Percentiles rank a stretch among this genome's conserved stretches.
Evolutionary conservation across 2,113 vertebrate genomes (phyloP).

Genomic region (Pituophis catenifer): DNA sequence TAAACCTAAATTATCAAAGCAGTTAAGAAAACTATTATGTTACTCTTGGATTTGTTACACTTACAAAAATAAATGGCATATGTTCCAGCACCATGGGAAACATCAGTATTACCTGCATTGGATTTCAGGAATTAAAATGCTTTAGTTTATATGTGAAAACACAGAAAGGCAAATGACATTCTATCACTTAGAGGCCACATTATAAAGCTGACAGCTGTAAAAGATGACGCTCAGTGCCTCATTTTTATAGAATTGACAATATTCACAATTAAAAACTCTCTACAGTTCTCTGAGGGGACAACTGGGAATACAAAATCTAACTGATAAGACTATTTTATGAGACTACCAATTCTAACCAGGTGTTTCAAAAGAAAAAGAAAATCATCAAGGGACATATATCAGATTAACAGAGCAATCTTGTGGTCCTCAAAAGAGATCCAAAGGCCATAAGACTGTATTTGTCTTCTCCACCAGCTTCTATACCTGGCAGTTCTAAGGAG

Average conservation of each 20-base stretch:
- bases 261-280: neutral
- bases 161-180: neutral
- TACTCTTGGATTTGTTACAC: constrained; percentile 3
- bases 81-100: neutral
- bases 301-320: neutral
- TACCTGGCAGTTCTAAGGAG: neutral
- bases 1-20: constrained; percentile 9
- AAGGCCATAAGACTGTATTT: neutral
- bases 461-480: neutral
- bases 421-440: neutral
- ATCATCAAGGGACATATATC: neutral
- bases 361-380: neutral
- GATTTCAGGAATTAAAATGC: neutral
- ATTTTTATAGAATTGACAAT: neutral
- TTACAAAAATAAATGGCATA: neutral
- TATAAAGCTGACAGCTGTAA: constrained; percentile 4
- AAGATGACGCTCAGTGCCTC: neutral
- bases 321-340: neutral
- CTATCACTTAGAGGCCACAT: neutral
- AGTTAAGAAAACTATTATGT: neutral
- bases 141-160: neutral
- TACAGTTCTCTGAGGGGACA: neutral
- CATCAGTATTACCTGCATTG: neutral
- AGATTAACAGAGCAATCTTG: neutral
- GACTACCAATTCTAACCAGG: neutral